Percentiles rank a stretch among this genome's conserved stretches.
These are phyloP conservation scores for Brassicogethes aeneus DNA, from an alignment of 2,888 invertebrate genomes.

Conservation along the genomic window DNA sequence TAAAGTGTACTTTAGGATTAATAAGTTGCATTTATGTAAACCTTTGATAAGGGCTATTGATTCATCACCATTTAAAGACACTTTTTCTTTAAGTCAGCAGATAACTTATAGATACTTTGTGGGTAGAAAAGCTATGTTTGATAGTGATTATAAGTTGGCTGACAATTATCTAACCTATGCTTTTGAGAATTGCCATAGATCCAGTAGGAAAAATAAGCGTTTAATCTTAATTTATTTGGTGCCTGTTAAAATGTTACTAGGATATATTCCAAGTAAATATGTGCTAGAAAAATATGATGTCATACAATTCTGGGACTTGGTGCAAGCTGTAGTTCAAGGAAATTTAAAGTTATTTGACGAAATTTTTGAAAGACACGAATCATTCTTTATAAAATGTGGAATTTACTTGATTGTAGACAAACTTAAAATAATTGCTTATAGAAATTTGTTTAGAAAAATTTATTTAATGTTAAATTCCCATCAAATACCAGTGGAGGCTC, in stretches of 20 bases:
- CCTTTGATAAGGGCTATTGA: conserved; percentile 96
- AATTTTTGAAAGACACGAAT: conserved; percentile 77
- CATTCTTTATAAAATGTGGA: conserved; percentile 93
- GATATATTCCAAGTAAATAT: conserved; percentile 80
- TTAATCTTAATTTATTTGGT: conserved; percentile 90
- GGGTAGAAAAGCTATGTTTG: conserved; percentile 97
- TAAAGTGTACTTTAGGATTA: conserved; percentile 77
- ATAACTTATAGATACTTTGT: conserved; percentile 97
- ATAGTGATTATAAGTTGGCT: conserved; percentile 89
- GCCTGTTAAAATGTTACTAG: conserved; percentile 94
- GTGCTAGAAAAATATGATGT: conserved; percentile 85
- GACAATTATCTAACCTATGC: conserved; percentile 90
- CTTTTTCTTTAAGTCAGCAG: conserved; percentile 84
- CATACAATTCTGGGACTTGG: conserved; percentile 82
- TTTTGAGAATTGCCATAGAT: conserved; percentile 80
- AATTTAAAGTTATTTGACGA: conserved; percentile 75
- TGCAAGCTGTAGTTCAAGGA: conserved; percentile 82
- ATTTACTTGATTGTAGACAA: conserved; percentile 97
- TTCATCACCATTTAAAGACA: conserved; percentile 80
- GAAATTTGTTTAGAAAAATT: conserved; percentile 93
- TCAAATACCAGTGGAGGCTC: conserved; percentile 79
- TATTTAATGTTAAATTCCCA: conserved; percentile 68
- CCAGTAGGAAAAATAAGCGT: conserved; percentile 77
- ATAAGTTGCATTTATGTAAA: conserved; percentile 80
- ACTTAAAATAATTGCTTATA: conserved; percentile 86